These are phyloP conservation scores for Troides aeacus DNA, from an alignment of 2,888 invertebrate genomes.

Conservation along the genomic window DNA sequence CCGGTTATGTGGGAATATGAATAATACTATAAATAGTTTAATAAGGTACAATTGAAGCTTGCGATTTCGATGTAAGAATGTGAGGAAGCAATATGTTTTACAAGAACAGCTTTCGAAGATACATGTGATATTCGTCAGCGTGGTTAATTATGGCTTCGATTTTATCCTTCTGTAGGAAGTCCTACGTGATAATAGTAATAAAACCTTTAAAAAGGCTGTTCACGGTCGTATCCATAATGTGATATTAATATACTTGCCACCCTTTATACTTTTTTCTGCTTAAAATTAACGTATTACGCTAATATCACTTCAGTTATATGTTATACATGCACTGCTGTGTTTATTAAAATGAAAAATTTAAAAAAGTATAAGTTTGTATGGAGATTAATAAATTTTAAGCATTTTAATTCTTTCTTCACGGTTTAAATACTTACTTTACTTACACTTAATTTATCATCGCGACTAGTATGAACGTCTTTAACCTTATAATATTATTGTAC, in stretches of 20 bases:
- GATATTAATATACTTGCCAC: not conserved
- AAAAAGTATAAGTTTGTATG: not conserved
- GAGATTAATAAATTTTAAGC: not conserved
- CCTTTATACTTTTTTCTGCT: not conserved
- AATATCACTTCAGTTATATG: not conserved
- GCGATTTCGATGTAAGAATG: no score
- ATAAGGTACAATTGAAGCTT: no score
- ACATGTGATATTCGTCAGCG: no score
- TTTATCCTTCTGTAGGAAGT: no score
- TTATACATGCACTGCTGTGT: not conserved
- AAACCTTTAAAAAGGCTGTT: no score
- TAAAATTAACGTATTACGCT: not conserved
- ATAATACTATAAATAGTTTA: not conserved
- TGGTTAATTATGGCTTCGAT: no score
- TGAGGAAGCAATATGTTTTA: no score
- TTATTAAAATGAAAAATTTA: not conserved
- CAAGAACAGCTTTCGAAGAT: no score
- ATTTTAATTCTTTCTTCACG: not conserved
- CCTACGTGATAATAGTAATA: no score
- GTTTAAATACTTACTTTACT: not conserved
- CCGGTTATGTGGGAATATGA: not conserved
- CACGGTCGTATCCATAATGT: no score
- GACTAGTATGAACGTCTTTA: not conserved
- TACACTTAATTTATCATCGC: not conserved
- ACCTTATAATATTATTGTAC: no score